A percentile compares a stretch with the other conserved stretches of the same genome.
Evolutionary conservation across 2,888 invertebrate genomes (phyloP).

Genomic region (Digitonthophagus gazella): DNA sequence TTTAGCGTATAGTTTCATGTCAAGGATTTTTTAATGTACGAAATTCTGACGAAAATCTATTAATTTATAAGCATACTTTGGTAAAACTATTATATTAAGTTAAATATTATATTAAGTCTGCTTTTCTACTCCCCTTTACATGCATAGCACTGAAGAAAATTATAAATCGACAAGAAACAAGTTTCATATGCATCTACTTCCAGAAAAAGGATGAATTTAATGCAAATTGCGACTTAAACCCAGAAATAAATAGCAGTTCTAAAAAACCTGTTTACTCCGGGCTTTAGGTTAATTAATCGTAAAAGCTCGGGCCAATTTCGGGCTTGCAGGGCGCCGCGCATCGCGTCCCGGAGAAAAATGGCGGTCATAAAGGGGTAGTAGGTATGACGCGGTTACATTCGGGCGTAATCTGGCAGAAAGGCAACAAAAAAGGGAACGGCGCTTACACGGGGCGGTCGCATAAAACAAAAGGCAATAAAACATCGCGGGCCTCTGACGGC

Average conservation of each 20-base stretch:
- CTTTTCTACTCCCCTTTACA: too few species aligned
- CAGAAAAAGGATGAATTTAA: not conserved
- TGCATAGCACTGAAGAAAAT: too few species aligned
- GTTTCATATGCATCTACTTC: not conserved
- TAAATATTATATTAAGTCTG: too few species aligned
- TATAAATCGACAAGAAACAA: too few species aligned
- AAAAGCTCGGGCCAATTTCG: not conserved
- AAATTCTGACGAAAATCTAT: too few species aligned
- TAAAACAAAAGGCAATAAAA: constrained; percentile 25
- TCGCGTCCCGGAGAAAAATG: not conserved
- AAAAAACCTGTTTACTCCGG: not conserved
- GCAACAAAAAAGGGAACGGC: constrained; percentile 4
- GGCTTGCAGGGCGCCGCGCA: not conserved
- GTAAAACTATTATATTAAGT: too few species aligned
- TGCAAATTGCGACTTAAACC: not conserved
- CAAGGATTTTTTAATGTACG: too few species aligned
- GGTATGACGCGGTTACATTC: constrained; percentile 10
- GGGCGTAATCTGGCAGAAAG: constrained; percentile 13
- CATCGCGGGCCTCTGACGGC: constrained; percentile 19
- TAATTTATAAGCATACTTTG: too few species aligned
- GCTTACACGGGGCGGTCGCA: not conserved
- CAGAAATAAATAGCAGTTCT: not conserved
- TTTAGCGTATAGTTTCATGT: too few species aligned
- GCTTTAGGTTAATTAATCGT: not conserved
- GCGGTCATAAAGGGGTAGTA: not conserved